phyloP scores from a whole-genome alignment of 2,888 invertebrate genomes.

The Drosophila melanocephala region DNA sequence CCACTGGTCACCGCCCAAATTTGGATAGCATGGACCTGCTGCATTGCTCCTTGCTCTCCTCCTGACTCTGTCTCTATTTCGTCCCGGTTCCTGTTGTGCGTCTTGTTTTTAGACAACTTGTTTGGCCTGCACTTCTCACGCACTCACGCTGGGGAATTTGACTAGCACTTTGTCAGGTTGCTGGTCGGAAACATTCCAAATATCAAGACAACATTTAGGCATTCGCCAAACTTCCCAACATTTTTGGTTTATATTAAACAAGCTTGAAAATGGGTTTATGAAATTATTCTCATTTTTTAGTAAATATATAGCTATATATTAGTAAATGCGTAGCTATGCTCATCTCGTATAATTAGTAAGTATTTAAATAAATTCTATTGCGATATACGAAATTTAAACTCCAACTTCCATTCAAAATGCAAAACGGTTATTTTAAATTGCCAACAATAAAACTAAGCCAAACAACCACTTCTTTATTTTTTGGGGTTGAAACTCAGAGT shows the following conservation, averaged over 20 bases:
- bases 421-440: background rate
- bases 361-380: background rate
- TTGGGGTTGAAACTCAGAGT: background rate
- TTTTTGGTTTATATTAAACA: background rate
- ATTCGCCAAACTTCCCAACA: background rate
- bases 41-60: conserved; percentile 17
- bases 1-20: conserved; percentile 27
- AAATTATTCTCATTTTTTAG: background rate
- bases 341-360: background rate
- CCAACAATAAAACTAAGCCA: background rate
- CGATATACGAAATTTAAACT: background rate
- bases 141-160: conserved; percentile 64
- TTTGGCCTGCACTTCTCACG: conserved; percentile 74
- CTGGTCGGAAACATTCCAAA: conserved; percentile 31
- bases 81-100: conserved; percentile 65
- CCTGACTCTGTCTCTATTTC: background rate
- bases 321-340: background rate
- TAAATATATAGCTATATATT: background rate
- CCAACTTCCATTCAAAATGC: background rate
- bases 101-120: conserved; percentile 63
- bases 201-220: conserved; percentile 4
- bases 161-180: conserved; percentile 49
- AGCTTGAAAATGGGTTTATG: background rate
- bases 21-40: conserved; percentile 28
- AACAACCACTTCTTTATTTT: background rate